Percentiles rank a stretch among this genome's conserved stretches.
Conservation (phyloP, 2,888 invertebrate genomes). For the Brassicogethes aeneus region DNA sequence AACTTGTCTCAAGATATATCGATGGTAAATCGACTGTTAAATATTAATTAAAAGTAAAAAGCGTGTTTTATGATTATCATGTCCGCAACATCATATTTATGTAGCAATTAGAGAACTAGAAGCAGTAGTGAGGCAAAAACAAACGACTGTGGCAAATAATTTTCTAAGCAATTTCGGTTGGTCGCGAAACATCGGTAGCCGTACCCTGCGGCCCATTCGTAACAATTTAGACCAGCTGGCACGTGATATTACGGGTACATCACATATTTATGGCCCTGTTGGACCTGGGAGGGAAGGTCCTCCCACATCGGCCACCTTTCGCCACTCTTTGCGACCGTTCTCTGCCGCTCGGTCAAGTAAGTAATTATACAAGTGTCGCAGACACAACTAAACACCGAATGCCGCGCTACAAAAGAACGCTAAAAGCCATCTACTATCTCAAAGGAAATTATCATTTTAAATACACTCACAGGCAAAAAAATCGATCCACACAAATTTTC, state of each 20-base stretch:
- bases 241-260: conserved; percentile 43
- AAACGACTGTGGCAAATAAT: conserved; percentile 33
- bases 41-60: too few species aligned
- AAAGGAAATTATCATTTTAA: too few species aligned
- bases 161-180: conserved; percentile 33
- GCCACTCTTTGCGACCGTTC: conserved; percentile 16
- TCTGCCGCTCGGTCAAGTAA: conserved; percentile 37
- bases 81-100: conserved; percentile 21
- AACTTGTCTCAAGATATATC: too few species aligned
- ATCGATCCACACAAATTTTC: too few species aligned
- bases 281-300: conserved; percentile 21
- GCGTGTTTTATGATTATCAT: too few species aligned
- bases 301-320: too few species aligned
- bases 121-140: conserved; percentile 19
- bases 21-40: too few species aligned
- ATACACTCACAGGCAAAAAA: too few species aligned
- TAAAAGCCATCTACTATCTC: too few species aligned
- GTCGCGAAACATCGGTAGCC: conserved; percentile 27
- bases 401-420: conserved; percentile 19
- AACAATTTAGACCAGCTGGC: conserved; percentile 44
- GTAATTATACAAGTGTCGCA: conserved; percentile 31
- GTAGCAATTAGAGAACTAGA: conserved; percentile 26
- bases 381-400: conserved; percentile 31
- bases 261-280: conserved; percentile 41
- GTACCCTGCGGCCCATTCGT: conserved; percentile 38